These are phyloP conservation scores for Cataglyphis albicans DNA, from an alignment of 2,888 invertebrate genomes.

Conservation along the genomic window DNA sequence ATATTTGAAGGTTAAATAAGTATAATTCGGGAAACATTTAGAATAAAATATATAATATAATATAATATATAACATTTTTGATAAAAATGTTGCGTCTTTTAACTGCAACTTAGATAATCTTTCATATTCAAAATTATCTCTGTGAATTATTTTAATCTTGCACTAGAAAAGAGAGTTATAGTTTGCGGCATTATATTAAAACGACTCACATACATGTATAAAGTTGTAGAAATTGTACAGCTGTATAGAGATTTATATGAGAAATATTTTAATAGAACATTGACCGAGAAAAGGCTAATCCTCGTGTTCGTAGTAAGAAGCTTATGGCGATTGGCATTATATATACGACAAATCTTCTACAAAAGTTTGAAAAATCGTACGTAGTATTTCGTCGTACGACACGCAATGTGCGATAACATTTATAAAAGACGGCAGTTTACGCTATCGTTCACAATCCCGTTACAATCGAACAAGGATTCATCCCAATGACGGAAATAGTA, in stretches of 20 bases:
- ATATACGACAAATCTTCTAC: background rate
- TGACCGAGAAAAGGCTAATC: conserved; percentile 18
- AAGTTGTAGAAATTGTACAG: background rate
- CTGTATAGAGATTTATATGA: conserved; percentile 4
- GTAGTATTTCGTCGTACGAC: conserved; percentile 16
- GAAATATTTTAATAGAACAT: background rate
- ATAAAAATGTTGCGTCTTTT: background rate
- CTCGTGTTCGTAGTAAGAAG: conserved; percentile 20
- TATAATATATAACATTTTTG: conserved; percentile 1
- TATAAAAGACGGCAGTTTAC: conserved; percentile 28
- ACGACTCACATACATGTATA: background rate
- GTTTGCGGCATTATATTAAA: background rate
- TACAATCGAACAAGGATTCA: conserved; percentile 22
- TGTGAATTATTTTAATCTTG: background rate
- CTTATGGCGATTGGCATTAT: conserved; percentile 24
- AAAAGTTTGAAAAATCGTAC: conserved; percentile 34
- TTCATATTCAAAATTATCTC: background rate
- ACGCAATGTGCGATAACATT: conserved; percentile 24
- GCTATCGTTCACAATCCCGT: conserved; percentile 14
- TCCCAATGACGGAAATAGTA: conserved; percentile 1
- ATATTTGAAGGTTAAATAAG: background rate
- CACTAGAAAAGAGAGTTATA: background rate
- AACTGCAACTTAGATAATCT: background rate
- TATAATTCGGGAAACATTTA: background rate
- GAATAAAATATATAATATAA: background rate